Conservation (phyloP, 2,797 vertebrate species). For the Centroberyx gerrardi region DNA sequence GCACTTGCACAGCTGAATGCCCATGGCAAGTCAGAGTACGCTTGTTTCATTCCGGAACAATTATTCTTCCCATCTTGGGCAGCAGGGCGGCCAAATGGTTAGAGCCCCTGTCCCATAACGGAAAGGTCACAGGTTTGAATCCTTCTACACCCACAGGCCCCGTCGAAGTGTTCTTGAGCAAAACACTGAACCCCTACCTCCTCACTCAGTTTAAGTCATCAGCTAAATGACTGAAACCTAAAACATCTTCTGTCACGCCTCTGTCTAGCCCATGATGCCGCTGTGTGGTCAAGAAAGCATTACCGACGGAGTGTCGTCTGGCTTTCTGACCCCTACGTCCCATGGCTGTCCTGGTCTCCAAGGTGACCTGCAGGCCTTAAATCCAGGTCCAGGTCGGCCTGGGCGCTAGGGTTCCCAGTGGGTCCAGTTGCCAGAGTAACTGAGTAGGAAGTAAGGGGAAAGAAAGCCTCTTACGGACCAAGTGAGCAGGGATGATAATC, state of each 20-base stretch:
- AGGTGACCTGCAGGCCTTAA: slow-evolving; percentile 50
- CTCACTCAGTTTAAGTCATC: background rate
- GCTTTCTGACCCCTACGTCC: slow-evolving; percentile 51
- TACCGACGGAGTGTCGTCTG: slow-evolving; percentile 80
- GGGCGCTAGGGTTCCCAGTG: slow-evolving; percentile 27
- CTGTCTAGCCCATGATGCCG: slow-evolving; percentile 18
- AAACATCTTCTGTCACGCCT: background rate
- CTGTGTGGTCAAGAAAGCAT: slow-evolving; percentile 51
- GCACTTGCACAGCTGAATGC: slow-evolving; percentile 16
- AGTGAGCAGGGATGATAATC: slow-evolving; percentile 78
- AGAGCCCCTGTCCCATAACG: background rate
- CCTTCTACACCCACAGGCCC: background rate
- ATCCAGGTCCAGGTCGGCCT: slow-evolving; percentile 42
- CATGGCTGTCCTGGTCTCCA: slow-evolving; percentile 69
- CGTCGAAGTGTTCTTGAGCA: slow-evolving; percentile 17
- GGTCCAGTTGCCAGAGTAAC: slow-evolving; percentile 61
- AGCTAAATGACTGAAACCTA: background rate
- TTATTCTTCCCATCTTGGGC: slow-evolving; percentile 2
- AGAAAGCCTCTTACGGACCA: slow-evolving; percentile 81
- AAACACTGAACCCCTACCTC: slow-evolving; percentile 16
- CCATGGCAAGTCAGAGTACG: slow-evolving; percentile 8
- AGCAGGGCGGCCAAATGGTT: slow-evolving; percentile 5
- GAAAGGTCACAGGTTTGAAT: slow-evolving; percentile 22
- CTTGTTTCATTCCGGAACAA: slow-evolving; percentile 6
- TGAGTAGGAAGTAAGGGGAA: slow-evolving; percentile 52